Base-by-base conservation (phyloP, 2,888 invertebrate genomes). In the Temnothorax ravouxi region DNA sequence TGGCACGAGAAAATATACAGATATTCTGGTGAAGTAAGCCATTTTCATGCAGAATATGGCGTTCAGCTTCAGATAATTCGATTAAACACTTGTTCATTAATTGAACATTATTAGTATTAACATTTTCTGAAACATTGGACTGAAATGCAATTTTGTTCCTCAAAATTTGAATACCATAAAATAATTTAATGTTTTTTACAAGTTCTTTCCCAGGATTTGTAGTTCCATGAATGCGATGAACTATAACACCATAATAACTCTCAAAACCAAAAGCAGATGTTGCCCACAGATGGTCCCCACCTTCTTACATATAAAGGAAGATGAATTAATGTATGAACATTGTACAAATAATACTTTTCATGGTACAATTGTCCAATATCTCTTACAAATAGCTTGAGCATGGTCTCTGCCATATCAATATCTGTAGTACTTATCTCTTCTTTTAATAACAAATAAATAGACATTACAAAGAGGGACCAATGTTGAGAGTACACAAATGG, bases 1-100 rank as follows among this genome's bases (percentile, higher is more conserved):
- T 52, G 2, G n/a, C 52, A 52, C 52, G 52, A 54, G 52, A 54
- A 54, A 54, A 54, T 54, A 54, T n/a, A n/a, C n/a, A 21, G 8
- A n/a, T 54, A 8, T 54, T 54, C 52, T 54, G 52, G 0, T n/a
- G n/a, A 18, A 54, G 52, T 54, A 54, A 54, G n/a, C n/a, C 52
- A 54, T 54, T 54, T 52, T 52, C 8, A 52, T 52, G 52, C n/a
- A 21, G 52, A 9, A 52, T 52, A 52, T 52, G n/a, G n/a, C n/a
- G 52, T 52, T 52, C 52, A 52, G n/a, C 52, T n/a, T 52, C 52
- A 52, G 52, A 52, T 52, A 52, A 52, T 52, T 52, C 18, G 1
- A 52, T n/a, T 52, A n/a, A 52, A 52, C 52, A 52, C 52, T 52
- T 52, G 52, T 52, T 52, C 52, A 52, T 52, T n/a, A 52, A 52